These are phyloP conservation scores for Drosophila rufa DNA, from an alignment of 1,140 invertebrate species.

Conservation along the genomic window DNA sequence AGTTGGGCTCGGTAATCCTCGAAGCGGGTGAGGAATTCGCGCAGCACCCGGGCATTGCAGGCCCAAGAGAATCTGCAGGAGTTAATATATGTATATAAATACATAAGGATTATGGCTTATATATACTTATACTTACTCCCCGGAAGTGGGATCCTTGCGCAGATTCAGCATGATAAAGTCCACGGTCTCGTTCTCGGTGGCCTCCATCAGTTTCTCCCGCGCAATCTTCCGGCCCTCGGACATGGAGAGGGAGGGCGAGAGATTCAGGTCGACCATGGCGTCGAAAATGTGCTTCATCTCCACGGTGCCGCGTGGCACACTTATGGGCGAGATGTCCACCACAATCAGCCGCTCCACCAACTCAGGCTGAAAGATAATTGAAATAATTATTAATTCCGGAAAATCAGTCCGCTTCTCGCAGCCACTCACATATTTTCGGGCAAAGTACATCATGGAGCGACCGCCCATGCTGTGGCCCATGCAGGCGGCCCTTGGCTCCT, in stretches of 20 bases:
- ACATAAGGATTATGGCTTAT: too few relatives aligned
- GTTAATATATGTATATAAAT: not conserved
- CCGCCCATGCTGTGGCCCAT: constrained; percentile 97
- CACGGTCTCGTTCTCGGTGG: constrained; percentile 85
- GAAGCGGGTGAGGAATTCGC: constrained; percentile 89
- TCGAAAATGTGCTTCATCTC: constrained; percentile 89
- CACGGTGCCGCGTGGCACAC: constrained; percentile 88
- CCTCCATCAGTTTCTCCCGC: constrained; percentile 86
- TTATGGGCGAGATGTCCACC: constrained; percentile 93
- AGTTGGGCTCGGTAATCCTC: constrained; percentile 87
- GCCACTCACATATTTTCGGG: constrained; percentile 87
- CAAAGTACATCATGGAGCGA: constrained; percentile 91
- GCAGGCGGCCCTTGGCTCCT: constrained; percentile 88
- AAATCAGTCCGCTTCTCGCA: not conserved
- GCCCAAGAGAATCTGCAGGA: constrained; percentile 79
- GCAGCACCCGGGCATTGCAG: constrained; percentile 88
- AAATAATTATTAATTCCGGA: too few relatives aligned
- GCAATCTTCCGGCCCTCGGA: constrained; percentile 88
- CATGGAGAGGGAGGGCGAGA: constrained; percentile 87
- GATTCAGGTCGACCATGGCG: constrained; percentile 87
- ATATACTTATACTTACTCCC: constrained; percentile 43
- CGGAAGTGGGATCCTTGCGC: constrained; percentile 49
- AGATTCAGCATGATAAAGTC: constrained; percentile 87
- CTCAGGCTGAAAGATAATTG: constrained; percentile 87
- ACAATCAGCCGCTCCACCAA: constrained; percentile 92